A percentile compares a stretch with the other conserved stretches of the same genome.
Evolutionary conservation across 2,797 vertebrate species (phyloP).

Genomic region (Pipistrellus kuhlii): DNA sequence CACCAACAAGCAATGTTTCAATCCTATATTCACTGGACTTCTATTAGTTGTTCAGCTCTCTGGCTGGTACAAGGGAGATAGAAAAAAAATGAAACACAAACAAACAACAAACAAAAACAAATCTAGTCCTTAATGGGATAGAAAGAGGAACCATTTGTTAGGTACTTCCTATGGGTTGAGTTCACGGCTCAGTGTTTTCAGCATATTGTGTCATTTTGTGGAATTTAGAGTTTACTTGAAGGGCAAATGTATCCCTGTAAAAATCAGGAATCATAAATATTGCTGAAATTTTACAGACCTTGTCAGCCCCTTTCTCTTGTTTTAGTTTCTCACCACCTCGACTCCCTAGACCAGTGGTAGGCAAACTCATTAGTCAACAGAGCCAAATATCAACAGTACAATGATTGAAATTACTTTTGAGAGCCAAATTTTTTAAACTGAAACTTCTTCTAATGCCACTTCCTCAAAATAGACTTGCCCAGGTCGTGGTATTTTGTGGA

Average conservation of each 20-base stretch:
- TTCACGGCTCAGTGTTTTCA: neutral
- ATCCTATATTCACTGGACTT: neutral
- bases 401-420: too few relatives aligned
- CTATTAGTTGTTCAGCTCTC: neutral
- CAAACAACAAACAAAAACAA: neutral
- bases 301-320: neutral
- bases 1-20: constrained; percentile 15
- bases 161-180: neutral
- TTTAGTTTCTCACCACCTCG: neutral
- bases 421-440: too few relatives aligned
- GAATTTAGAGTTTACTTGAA: constrained; percentile 15
- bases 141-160: neutral
- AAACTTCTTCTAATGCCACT: too few relatives aligned
- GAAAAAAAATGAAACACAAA: neutral
- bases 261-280: neutral
- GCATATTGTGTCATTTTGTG: neutral
- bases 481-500: too few relatives aligned
- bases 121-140: neutral
- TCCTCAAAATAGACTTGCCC: too few relatives aligned
- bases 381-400: too few relatives aligned
- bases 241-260: neutral
- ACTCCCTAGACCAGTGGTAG: neutral
- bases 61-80: neutral
- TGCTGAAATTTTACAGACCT: neutral
- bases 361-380: too few relatives aligned